phyloP scores from a whole-genome alignment of 2,888 invertebrate genomes.

The Tenthredo distinguenda region DNA sequence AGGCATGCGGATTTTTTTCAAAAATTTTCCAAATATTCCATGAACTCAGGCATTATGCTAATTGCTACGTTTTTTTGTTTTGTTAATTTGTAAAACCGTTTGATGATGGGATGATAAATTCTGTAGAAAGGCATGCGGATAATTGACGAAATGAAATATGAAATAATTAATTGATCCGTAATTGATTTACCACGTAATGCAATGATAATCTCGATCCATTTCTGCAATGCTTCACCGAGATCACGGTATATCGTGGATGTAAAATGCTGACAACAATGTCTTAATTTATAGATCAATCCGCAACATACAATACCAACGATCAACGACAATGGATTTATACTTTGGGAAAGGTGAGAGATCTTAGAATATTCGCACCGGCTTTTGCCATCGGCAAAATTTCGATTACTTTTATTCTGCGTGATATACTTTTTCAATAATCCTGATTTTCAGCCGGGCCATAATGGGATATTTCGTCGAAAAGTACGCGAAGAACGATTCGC shows the following conservation, averaged over 20 bases:
- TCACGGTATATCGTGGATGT: not conserved
- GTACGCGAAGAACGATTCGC: slow-evolving; percentile 87
- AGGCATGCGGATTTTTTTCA: no score
- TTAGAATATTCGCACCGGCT: not conserved
- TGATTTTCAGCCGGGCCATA: slow-evolving; percentile 85
- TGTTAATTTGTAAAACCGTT: not conserved
- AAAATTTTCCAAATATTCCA: no score
- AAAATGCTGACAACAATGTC: not conserved
- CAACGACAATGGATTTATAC: slow-evolving; percentile 88
- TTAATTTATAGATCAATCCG: slow-evolving; percentile 84
- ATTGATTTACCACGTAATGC: no score
- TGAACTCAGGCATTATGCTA: no score
- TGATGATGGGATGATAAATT: not conserved
- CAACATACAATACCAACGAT: slow-evolving; percentile 92
- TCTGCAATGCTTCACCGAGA: not conserved
- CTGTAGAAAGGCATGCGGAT: no score
- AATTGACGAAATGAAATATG: no score
- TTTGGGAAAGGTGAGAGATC: slow-evolving; percentile 85
- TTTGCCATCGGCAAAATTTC: not conserved
- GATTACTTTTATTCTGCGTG: not conserved
- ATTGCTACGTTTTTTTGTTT: no score
- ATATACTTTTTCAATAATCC: slow-evolving; percentile 3
- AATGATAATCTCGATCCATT: not conserved
- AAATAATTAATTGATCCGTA: no score
- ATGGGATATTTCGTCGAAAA: slow-evolving; percentile 89